Evolutionary conservation across 2,888 invertebrate genomes (phyloP), one percentile per base, ranked within the genome.

Genomic region (Dione juno): DNA sequence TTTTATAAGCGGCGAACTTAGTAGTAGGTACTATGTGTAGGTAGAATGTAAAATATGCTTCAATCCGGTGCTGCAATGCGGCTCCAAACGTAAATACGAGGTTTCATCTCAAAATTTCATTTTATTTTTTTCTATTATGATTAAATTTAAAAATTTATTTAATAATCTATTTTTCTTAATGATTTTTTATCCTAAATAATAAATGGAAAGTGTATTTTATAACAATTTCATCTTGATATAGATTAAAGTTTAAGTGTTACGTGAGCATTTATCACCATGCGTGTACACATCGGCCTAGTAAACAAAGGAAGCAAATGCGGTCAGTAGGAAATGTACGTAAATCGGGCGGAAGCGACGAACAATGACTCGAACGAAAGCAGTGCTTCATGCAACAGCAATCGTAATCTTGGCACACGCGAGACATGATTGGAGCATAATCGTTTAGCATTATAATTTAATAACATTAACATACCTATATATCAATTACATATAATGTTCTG

Each of bases 61-160:
- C 63, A 67, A 53, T 19, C 58, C 64, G 59, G 28, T 19, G 57
- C 72, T 74, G 74, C 74, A 74, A 69, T 74, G 74, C 74, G 72
- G 74, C 69, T 69, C 40, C 52, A 53, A 65, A 67, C 53, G 74
- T 64, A 66, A 71, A 71, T 64, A 71, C 57, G 69, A 69, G 71
- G 66, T 66, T 66, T 69, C 41, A 69, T 71, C 68, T 71, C 66
- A 50, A 61, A 71, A 61, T 73, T 73, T 73, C 68, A 71, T 73
- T 73, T 57, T 57, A 21, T 63, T 63, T 50, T 70, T 54, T 41
- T 45, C 35, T 14, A 28, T 63, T 66, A 67, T 45, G 48, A 67
- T 59, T 70, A 21, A 9, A 45, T 45, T 67, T 61, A 41, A 61
- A 28, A 28, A 45, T 28, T 45, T 61, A n/a, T 14, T 28, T 61